These are phyloP conservation scores for Henricia sp. DNA, from an alignment of 53 echinoderm and acorn worm species.

Conservation along the genomic window DNA sequence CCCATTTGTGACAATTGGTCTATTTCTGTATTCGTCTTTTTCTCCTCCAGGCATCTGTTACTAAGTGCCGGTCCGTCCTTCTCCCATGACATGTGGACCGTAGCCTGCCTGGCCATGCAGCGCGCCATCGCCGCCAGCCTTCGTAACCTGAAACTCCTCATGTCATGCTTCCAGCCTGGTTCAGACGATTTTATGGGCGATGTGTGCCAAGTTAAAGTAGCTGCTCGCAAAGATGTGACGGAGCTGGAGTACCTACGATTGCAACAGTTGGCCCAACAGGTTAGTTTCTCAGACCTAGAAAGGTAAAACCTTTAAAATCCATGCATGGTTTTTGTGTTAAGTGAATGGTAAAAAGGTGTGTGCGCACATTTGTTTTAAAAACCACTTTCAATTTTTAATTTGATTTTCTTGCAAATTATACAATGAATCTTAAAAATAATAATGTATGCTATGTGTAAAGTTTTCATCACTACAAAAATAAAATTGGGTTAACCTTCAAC, in stretches of 20 bases:
- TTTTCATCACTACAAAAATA: too few species aligned
- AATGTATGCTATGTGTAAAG: too few species aligned
- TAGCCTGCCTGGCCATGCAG: constrained; percentile 97
- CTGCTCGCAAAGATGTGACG: constrained; percentile 87
- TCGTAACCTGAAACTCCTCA: constrained; percentile 84
- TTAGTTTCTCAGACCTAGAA: background rate
- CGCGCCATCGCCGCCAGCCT: constrained; percentile 97
- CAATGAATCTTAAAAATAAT: too few species aligned
- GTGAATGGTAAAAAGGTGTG: too few species aligned
- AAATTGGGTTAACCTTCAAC: too few species aligned
- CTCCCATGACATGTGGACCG: constrained; percentile 98
- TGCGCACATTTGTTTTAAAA: too few species aligned
- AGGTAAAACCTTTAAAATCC: too few species aligned
- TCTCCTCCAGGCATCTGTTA: constrained; percentile 77
- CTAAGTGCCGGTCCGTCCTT: constrained; percentile 93
- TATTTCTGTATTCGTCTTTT: background rate
- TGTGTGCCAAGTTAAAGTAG: constrained; percentile 93
- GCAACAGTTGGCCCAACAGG: constrained; percentile 96
- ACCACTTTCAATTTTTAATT: background rate
- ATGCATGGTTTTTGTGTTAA: too few species aligned
- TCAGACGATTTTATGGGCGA: constrained; percentile 99
- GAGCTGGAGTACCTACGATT: constrained; percentile 90
- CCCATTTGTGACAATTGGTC: too few species aligned
- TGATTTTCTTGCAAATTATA: too few species aligned
- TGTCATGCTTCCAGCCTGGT: constrained; percentile 96